Evolutionary conservation across 1,140 invertebrate genomes (phyloP).

Genomic region (Mactra quadrangularis): DNA sequence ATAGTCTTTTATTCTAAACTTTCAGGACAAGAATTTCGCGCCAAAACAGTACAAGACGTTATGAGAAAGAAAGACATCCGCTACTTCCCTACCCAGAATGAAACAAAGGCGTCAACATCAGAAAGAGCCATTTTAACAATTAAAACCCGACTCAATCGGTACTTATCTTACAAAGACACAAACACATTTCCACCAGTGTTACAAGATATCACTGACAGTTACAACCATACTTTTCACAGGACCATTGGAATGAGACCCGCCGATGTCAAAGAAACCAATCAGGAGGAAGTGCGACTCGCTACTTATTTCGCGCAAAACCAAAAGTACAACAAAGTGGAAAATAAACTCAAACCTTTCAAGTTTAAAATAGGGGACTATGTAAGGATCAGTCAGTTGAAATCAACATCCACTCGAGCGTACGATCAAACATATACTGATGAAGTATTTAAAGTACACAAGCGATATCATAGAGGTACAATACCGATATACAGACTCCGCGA

Average conservation of each 20-base stretch:
- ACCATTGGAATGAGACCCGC: too few species aligned
- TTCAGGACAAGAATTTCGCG: neutral
- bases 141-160: slow-evolving; percentile 19
- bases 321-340: neutral
- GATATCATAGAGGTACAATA: slow-evolving; percentile 29
- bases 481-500: slow-evolving; percentile 55
- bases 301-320: slow-evolving; percentile 23
- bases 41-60: neutral
- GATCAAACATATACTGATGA: slow-evolving; percentile 61
- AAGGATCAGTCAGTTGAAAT: slow-evolving; percentile 47
- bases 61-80: too few species aligned
- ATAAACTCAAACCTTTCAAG: slow-evolving; percentile 45
- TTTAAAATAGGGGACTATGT: slow-evolving; percentile 61
- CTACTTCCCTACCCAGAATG: slow-evolving; percentile 7
- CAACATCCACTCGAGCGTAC: slow-evolving; percentile 85
- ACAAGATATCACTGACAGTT: slow-evolving; percentile 33
- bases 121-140: too few species aligned
- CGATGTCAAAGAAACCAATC: too few species aligned
- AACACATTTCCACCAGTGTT: neutral
- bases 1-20: too few species aligned
- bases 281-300: slow-evolving; percentile 9
- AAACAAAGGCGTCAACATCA: neutral
- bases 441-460: slow-evolving; percentile 51
- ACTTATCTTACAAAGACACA: slow-evolving; percentile 21
- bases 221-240: too few species aligned